Percentiles rank a stretch among this genome's conserved stretches.
phyloP scores from a whole-genome alignment of 2,797 vertebrate species.

The Esox masquinongy region DNA sequence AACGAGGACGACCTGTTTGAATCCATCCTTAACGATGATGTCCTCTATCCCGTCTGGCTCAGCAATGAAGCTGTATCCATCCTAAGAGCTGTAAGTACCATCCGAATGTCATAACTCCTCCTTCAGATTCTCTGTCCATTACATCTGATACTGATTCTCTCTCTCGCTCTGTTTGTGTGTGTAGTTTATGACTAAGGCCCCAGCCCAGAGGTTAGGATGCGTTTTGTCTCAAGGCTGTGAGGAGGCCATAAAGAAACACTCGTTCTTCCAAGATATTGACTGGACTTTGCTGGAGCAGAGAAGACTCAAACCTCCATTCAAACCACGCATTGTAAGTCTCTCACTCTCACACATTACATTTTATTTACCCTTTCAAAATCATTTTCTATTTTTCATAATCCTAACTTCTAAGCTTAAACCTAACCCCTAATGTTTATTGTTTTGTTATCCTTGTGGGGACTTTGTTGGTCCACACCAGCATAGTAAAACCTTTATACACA shows the following conservation, averaged over 20 bases:
- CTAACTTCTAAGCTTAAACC: no score
- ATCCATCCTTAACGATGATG: constrained; percentile 95
- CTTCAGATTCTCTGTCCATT: not conserved
- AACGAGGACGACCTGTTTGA: constrained; percentile 98
- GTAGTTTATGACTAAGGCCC: constrained; percentile 99
- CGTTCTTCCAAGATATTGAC: constrained; percentile 98
- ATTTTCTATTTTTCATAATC: no score
- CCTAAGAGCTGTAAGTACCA: constrained; percentile 86
- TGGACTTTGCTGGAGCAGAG: constrained; percentile 96
- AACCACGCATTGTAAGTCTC: constrained; percentile 94
- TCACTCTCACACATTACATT: constrained; percentile 4
- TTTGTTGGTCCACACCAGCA: not conserved
- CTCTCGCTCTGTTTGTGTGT: constrained; percentile 18
- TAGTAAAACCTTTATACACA: not conserved
- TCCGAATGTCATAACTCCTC: not conserved
- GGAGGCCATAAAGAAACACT: constrained; percentile 94
- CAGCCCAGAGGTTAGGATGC: constrained; percentile 94
- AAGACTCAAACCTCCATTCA: constrained; percentile 97
- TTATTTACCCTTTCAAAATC: no score
- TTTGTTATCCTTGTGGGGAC: no score
- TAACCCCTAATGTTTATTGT: no score
- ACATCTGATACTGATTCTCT: not conserved
- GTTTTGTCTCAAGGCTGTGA: constrained; percentile 90
- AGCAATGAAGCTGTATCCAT: constrained; percentile 98
- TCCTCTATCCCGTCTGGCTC: constrained; percentile 97